Evolutionary conservation across 2,888 invertebrate species (phyloP).

Genomic region (Poecilobothrus nobilitatus): DNA sequence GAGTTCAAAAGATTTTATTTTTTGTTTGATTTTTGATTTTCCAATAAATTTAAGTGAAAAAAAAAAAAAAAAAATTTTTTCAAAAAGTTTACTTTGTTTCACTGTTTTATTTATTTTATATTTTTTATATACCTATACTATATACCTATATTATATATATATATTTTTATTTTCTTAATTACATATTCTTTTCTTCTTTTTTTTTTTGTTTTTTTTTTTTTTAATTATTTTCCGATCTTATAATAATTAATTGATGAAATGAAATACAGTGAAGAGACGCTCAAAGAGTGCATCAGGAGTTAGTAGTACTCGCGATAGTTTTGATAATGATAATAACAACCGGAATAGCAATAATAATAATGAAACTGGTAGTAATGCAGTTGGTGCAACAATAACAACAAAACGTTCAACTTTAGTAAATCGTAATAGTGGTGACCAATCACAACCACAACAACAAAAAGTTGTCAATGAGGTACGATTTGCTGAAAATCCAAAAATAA

Average conservation of each 20-base stretch:
- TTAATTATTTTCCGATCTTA: background rate
- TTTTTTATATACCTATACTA: too few species aligned
- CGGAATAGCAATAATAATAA: background rate
- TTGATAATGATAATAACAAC: background rate
- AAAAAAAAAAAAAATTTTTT: background rate
- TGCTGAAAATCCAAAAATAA: conserved; percentile 35
- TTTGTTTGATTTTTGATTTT: too few species aligned
- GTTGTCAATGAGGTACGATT: conserved; percentile 20
- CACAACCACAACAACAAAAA: conserved; percentile 19
- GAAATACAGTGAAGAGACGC: conserved; percentile 39
- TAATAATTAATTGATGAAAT: background rate
- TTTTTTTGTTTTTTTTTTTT: background rate
- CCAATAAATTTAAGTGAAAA: background rate
- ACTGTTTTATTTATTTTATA: background rate
- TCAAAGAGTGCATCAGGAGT: conserved; percentile 40
- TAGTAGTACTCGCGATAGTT: background rate
- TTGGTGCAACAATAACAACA: conserved; percentile 27
- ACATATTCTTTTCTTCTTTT: background rate
- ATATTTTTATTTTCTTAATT: too few species aligned
- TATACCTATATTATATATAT: too few species aligned
- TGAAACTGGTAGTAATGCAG: background rate
- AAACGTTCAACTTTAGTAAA: conserved; percentile 35
- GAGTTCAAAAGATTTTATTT: background rate
- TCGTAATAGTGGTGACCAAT: conserved; percentile 29
- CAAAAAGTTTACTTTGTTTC: background rate